A percentile compares a stretch with the other conserved stretches of the same genome.
These are phyloP conservation scores for Petrophora chlorosata DNA, from an alignment of 2,888 invertebrate genomes.

Conservation along the genomic window DNA sequence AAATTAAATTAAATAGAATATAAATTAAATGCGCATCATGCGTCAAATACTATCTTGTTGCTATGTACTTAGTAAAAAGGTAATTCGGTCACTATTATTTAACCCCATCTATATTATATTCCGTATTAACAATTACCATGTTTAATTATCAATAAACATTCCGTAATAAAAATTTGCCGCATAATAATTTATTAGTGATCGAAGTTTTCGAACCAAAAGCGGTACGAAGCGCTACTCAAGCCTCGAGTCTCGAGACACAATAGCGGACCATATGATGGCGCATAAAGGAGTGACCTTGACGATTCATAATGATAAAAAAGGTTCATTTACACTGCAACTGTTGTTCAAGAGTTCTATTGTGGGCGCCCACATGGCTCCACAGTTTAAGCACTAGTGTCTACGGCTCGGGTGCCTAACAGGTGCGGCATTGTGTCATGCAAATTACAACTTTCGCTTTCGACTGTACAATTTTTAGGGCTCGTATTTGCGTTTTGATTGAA, in stretches of 20 bases:
- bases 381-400: too few species aligned
- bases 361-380: conserved; percentile 77
- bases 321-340: conserved; percentile 82
- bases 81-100: background rate
- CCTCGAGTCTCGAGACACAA: conserved; percentile 24
- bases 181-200: conserved; percentile 25
- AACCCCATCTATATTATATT: background rate
- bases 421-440: conserved; percentile 82
- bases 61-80: background rate
- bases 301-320: conserved; percentile 77
- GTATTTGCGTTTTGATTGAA: conserved; percentile 34
- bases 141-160: background rate
- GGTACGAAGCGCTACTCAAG: too few species aligned
- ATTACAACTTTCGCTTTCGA: conserved; percentile 79
- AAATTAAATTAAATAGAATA: too few species aligned
- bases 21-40: too few species aligned
- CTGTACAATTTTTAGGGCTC: conserved; percentile 65
- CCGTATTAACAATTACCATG: background rate
- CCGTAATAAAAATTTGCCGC: background rate
- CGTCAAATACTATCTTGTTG: too few species aligned
- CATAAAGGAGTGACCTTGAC: conserved; percentile 75
- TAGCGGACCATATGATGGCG: conserved; percentile 59
- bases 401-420: conserved; percentile 65
- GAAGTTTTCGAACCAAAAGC: conserved; percentile 22
- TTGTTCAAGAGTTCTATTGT: conserved; percentile 72